Percentiles rank a stretch among this genome's conserved stretches.
Evolutionary conservation across 2,797 vertebrate genomes (phyloP).

Genomic region (Anas acuta): DNA sequence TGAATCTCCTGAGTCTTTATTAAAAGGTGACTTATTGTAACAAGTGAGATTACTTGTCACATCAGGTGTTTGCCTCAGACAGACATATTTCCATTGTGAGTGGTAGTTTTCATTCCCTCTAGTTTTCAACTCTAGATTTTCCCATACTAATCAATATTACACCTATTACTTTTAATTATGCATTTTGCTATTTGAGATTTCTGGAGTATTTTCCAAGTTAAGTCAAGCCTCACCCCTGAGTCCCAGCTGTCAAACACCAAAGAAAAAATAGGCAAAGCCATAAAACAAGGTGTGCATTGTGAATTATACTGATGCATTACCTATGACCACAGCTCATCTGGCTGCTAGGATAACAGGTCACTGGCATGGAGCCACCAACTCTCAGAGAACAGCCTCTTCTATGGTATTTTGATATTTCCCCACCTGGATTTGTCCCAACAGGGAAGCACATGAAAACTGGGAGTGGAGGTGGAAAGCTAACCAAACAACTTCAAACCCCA

Average conservation of each 20-base stretch:
- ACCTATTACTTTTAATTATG: background rate
- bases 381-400: slow-evolving; percentile 47
- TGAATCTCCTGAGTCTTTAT: background rate
- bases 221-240: background rate
- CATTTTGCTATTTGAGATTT: background rate
- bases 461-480: slow-evolving; percentile 52
- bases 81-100: background rate
- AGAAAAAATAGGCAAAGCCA: background rate
- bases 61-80: background rate
- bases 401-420: slow-evolving; percentile 57
- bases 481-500: slow-evolving; percentile 47
- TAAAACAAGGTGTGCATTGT: slow-evolving; percentile 58
- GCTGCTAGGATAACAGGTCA: slow-evolving; percentile 54
- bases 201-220: background rate
- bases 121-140: background rate
- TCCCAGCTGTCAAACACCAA: background rate
- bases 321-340: slow-evolving; percentile 21
- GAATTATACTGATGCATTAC: slow-evolving; percentile 19
- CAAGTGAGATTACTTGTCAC: background rate
- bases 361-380: slow-evolving; percentile 34
- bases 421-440: slow-evolving; percentile 40
- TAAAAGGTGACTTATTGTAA: background rate
- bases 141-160: background rate
- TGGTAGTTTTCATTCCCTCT: background rate
- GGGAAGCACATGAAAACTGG: slow-evolving; percentile 41